These are phyloP conservation scores for Thecocarcelia acutangulata DNA, from an alignment of 2,888 invertebrate genomes.

Conservation along the genomic window DNA sequence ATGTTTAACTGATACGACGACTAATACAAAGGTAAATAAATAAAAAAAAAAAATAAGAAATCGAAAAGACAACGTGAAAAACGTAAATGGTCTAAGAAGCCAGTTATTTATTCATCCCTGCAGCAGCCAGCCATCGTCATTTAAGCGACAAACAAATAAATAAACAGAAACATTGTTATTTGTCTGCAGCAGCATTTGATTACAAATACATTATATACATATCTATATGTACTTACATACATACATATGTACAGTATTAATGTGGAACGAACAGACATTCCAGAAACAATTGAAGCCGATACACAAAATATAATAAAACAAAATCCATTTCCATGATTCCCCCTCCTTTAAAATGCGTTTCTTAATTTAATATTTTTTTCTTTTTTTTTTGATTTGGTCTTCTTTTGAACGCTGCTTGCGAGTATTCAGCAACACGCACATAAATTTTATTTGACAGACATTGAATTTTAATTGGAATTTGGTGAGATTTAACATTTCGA, in stretches of 20 bases:
- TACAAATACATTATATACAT: too few species aligned
- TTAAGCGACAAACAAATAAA: slow-evolving; percentile 64
- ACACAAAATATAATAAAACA: not conserved
- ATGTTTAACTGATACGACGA: slow-evolving; percentile 36
- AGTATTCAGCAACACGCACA: slow-evolving; percentile 57
- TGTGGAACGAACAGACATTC: slow-evolving; percentile 8
- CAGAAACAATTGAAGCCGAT: slow-evolving; percentile 32
- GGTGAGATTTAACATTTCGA: slow-evolving; percentile 52
- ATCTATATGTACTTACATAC: too few species aligned
- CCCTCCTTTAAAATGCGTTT: slow-evolving; percentile 9
- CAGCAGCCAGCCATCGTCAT: slow-evolving; percentile 18
- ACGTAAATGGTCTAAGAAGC: slow-evolving; percentile 35
- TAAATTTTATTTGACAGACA: slow-evolving; percentile 69
- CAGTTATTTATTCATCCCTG: not conserved
- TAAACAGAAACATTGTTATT: slow-evolving; percentile 49
- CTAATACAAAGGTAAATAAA: slow-evolving; percentile 12
- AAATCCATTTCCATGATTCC: slow-evolving; percentile 39
- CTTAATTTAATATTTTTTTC: slow-evolving; percentile 28
- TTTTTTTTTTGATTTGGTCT: slow-evolving; percentile 36
- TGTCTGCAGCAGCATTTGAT: slow-evolving; percentile 17
- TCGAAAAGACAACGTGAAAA: slow-evolving; percentile 16
- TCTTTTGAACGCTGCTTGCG: slow-evolving; percentile 20
- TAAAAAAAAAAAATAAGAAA: not conserved
- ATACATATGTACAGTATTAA: too few species aligned
- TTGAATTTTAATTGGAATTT: slow-evolving; percentile 68